These are phyloP conservation scores for Hyaena hyaena DNA, from an alignment of 2,113 vertebrate species.

Conservation along the genomic window DNA sequence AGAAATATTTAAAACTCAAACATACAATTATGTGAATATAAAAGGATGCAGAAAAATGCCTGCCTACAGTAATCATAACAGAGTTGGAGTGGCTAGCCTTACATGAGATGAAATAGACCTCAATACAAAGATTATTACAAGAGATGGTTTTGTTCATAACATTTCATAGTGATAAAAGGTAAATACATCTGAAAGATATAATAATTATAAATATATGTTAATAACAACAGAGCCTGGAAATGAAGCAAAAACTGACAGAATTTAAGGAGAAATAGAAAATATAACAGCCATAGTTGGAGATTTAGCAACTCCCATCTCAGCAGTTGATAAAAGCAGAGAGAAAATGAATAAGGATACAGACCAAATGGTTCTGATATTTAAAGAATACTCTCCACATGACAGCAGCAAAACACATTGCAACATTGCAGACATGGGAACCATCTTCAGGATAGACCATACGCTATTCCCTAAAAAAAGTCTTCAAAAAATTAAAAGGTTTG, in stretches of 20 bases:
- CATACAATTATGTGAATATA: neutral
- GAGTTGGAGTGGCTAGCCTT: neutral
- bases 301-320: neutral
- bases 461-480: neutral
- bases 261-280: constrained; percentile 23
- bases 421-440: neutral
- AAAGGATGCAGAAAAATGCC: neutral
- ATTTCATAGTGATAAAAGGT: neutral
- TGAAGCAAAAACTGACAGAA: neutral
- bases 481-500: neutral
- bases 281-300: neutral
- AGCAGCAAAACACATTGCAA: neutral
- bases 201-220: neutral
- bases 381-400: neutral
- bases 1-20: neutral
- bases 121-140: neutral
- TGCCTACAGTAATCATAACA: neutral
- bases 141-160: neutral
- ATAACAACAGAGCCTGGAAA: neutral
- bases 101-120: neutral
- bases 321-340: neutral
- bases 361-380: neutral
- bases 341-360: neutral
- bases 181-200: neutral
- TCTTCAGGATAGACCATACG: neutral